Conservation (phyloP, 2,113 vertebrate genomes). For the Bubalus kerabau region DNA sequence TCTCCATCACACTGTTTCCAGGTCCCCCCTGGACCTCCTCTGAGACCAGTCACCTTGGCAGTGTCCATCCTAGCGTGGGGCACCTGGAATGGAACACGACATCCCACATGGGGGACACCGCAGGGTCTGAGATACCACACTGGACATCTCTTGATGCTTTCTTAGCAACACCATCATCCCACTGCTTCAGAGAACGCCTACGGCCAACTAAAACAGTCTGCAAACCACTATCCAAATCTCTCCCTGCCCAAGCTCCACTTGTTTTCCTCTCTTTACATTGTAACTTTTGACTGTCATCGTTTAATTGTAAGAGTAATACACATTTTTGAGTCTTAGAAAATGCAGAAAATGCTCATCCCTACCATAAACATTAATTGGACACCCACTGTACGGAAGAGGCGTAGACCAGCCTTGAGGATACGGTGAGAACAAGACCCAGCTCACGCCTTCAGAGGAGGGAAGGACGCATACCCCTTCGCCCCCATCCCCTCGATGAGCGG, state of each 20-base stretch:
- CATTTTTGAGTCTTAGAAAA: not conserved
- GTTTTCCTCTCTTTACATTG: not conserved
- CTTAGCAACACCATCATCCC: not conserved
- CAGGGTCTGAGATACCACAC: not conserved
- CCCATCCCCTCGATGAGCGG: not conserved
- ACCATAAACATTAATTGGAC: not conserved
- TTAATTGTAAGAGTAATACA: not conserved
- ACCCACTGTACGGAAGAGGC: not conserved
- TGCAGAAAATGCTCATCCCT: not conserved
- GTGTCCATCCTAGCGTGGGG: not conserved
- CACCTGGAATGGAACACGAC: not conserved
- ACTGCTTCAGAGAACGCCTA: not conserved
- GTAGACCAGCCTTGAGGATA: not conserved
- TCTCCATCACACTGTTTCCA: not conserved
- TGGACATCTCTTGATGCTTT: not conserved
- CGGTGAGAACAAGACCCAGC: not conserved
- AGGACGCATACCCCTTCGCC: too few species aligned
- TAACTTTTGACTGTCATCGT: not conserved
- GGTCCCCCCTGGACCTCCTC: not conserved
- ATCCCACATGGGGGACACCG: fast-evolving
- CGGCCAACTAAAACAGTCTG: fast-evolving
- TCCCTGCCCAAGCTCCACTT: not conserved
- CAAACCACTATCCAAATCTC: not conserved
- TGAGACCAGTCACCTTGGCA: not conserved
- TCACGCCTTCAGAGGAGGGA: not conserved